phyloP scores from a whole-genome alignment of 2,888 invertebrate genomes.

The Drosophila aldrichi region DNA sequence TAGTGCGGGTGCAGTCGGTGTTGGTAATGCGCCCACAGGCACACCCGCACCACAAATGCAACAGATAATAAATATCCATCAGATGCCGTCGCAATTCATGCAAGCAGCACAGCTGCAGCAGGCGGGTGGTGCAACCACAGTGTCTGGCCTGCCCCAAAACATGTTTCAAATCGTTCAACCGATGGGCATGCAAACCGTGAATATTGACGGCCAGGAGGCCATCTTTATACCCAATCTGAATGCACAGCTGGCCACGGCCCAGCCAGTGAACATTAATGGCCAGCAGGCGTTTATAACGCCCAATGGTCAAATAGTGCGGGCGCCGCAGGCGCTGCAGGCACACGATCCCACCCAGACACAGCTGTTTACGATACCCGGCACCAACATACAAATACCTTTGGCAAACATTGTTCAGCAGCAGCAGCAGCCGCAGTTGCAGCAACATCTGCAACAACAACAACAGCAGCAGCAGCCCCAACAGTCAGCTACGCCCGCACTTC shows the following conservation, averaged over 20 bases:
- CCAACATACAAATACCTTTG: slow-evolving; percentile 87
- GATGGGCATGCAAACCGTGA: slow-evolving; percentile 92
- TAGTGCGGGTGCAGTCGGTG: slow-evolving; percentile 39
- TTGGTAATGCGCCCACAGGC: slow-evolving; percentile 27
- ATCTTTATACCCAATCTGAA: slow-evolving; percentile 94
- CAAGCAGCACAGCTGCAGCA: slow-evolving; percentile 42
- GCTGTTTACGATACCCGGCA: slow-evolving; percentile 87
- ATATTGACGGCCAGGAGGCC: slow-evolving; percentile 96
- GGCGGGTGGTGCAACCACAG: slow-evolving; percentile 32
- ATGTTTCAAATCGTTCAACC: slow-evolving; percentile 88
- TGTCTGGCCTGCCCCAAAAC: slow-evolving; percentile 71
- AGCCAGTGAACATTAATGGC: slow-evolving; percentile 86
- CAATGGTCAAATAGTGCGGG: slow-evolving; percentile 91
- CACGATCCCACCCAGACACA: slow-evolving; percentile 88
- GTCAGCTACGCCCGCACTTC: slow-evolving; percentile 15
- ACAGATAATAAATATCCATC: slow-evolving; percentile 82
- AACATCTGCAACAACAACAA: slow-evolving; percentile 63
- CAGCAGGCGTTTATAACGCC: slow-evolving; percentile 87
- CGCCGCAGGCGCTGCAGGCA: slow-evolving; percentile 87
- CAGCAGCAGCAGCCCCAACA: slow-evolving; percentile 59
- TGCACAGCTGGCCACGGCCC: slow-evolving; percentile 84
- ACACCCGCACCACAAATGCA: slow-evolving; percentile 73
- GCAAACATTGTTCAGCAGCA: slow-evolving; percentile 69
- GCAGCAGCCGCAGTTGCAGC: slow-evolving; percentile 66
- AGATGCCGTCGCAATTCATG: slow-evolving; percentile 77